Conservation (phyloP, 2,797 vertebrate genomes). For the Onychomys torridus region DNA sequence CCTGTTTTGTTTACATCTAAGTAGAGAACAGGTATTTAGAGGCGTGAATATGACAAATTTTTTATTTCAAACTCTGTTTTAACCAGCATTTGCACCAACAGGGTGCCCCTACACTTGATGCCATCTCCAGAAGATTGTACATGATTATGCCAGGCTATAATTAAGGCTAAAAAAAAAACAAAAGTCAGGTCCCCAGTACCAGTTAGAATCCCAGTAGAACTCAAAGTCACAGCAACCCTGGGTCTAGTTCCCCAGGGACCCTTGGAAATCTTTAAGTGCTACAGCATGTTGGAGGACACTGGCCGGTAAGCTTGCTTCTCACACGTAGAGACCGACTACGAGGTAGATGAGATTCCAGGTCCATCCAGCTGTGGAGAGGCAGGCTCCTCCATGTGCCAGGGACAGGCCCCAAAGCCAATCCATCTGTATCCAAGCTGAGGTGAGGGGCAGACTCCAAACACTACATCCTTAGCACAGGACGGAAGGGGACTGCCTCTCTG, state of each 20-base stretch:
- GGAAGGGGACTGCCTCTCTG: neutral
- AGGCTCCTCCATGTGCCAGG: neutral
- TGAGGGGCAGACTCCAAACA: neutral
- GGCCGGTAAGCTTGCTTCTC: conserved; percentile 71
- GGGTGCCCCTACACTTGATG: conserved; percentile 61
- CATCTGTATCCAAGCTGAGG: neutral
- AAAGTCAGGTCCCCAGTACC: conserved; percentile 69
- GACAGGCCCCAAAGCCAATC: neutral
- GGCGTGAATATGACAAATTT: conserved; percentile 67
- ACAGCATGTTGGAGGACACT: conserved; percentile 58
- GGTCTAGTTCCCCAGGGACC: conserved; percentile 57
- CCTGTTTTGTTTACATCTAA: neutral
- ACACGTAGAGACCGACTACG: conserved; percentile 67
- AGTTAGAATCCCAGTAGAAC: conserved; percentile 70
- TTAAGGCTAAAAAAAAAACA: conserved; percentile 81
- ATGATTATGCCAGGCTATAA: conserved; percentile 69
- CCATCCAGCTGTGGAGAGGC: conserved; percentile 63
- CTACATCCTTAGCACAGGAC: neutral
- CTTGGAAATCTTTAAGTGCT: conserved; percentile 65
- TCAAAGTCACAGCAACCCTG: conserved; percentile 21
- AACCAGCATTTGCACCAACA: conserved; percentile 75
- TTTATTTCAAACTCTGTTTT: conserved; percentile 81
- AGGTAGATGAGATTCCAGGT: conserved; percentile 82
- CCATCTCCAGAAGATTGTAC: conserved; percentile 62
- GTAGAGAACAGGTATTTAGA: conserved; percentile 56